These are phyloP conservation scores for Pseudolycoriella hygida DNA, from an alignment of 2,888 invertebrate species.

Conservation along the genomic window DNA sequence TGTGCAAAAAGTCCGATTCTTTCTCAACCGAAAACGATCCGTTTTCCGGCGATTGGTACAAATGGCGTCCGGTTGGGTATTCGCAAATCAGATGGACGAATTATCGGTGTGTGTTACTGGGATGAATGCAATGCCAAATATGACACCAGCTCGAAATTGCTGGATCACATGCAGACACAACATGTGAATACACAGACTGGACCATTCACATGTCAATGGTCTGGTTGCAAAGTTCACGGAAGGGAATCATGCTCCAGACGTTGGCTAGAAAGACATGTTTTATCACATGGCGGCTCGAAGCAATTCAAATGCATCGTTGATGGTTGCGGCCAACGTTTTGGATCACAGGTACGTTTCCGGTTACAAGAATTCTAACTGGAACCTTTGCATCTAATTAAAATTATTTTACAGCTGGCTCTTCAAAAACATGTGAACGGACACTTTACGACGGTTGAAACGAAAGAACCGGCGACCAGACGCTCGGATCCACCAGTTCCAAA, in stretches of 20 bases:
- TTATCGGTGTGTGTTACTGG: constrained; percentile 55
- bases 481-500: constrained; percentile 61
- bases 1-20: constrained; percentile 52
- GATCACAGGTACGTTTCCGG: constrained; percentile 54
- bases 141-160: constrained; percentile 60
- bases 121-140: constrained; percentile 62
- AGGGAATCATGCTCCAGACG: constrained; percentile 80
- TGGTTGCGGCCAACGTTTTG: constrained; percentile 75
- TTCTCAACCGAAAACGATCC: constrained; percentile 63
- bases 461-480: constrained; percentile 41
- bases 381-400: too few relatives aligned
- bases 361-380: too few relatives aligned
- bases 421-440: constrained; percentile 90
- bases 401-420: constrained; percentile 39
- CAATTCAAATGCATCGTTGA: constrained; percentile 92
- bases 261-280: constrained; percentile 85
- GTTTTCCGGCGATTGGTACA: constrained; percentile 47
- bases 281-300: constrained; percentile 82
- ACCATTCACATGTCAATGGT: constrained; percentile 83
- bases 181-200: constrained; percentile 77
- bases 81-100: constrained; percentile 25
- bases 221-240: constrained; percentile 85
- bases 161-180: constrained; percentile 72
- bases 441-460: constrained; percentile 43
- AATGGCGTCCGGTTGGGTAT: constrained; percentile 22